phyloP scores from a whole-genome alignment of 2,888 invertebrate genomes.

The Stenotaenia linearis region DNA sequence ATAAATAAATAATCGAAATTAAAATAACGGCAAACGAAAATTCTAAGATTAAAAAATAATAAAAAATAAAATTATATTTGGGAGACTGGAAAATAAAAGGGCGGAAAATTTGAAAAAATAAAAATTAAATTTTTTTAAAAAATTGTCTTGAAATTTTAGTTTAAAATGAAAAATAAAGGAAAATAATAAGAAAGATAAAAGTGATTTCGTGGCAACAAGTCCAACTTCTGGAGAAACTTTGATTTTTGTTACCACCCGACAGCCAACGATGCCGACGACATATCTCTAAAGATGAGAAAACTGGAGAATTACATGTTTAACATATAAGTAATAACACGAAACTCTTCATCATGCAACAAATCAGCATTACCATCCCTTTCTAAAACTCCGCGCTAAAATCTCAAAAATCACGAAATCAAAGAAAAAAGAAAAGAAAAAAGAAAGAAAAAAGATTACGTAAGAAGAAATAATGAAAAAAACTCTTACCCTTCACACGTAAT shows the following conservation, averaged over 20 bases:
- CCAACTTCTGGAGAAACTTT: not conserved
- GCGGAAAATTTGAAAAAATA: not conserved
- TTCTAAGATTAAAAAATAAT: not conserved
- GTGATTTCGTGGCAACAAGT: not conserved
- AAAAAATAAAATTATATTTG: not conserved
- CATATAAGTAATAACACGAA: not conserved
- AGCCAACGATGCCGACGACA: not conserved
- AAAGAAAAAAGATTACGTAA: not conserved
- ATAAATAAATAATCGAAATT: not conserved
- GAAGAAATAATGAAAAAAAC: not conserved
- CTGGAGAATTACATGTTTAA: not conserved
- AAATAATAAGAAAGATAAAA: not conserved
- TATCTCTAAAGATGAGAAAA: conserved; percentile 4
- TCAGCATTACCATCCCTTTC: too few relatives aligned
- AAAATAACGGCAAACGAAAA: not conserved
- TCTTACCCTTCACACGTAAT: conserved; percentile 94
- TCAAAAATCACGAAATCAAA: not conserved
- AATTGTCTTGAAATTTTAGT: not conserved
- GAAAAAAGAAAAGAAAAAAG: too few relatives aligned
- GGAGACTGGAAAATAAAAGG: too few relatives aligned
- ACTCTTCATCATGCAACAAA: not conserved
- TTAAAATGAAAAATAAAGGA: not conserved
- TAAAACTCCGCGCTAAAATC: not conserved
- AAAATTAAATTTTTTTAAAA: not conserved
- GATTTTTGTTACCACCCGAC: not conserved